Conservation (phyloP, 2,888 invertebrate species). For the Eupithecia insigniata region DNA sequence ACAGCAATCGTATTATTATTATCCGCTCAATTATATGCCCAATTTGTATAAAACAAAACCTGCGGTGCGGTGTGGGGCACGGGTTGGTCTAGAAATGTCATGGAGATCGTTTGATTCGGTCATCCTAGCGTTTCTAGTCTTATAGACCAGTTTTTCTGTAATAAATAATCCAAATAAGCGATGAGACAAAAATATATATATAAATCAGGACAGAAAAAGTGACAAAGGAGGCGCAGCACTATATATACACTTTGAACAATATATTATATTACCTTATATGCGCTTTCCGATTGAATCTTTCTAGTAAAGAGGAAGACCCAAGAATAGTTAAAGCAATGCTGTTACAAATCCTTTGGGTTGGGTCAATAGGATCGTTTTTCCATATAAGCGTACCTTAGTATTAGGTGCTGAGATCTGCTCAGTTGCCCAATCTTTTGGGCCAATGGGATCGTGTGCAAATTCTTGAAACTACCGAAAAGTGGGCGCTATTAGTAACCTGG, state of each 20-base stretch:
- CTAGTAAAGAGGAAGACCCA: not conserved
- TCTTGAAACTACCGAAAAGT: not conserved
- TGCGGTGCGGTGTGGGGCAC: not conserved
- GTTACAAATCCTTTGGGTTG: not conserved
- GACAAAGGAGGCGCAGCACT: not conserved
- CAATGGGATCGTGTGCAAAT: not conserved
- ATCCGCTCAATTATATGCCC: not conserved
- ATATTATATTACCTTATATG: no score
- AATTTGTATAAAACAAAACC: not conserved
- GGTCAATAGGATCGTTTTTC: not conserved
- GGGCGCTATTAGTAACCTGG: conserved; percentile 21
- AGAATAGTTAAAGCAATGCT: not conserved
- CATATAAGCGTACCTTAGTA: no score
- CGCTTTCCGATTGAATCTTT: not conserved
- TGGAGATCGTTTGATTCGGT: not conserved
- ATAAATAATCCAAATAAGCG: not conserved
- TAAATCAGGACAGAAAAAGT: not conserved
- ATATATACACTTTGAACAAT: not conserved
- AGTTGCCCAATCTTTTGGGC: not conserved
- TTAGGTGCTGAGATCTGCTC: no score
- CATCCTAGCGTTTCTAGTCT: not conserved
- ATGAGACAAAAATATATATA: not conserved
- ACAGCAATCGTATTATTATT: no score
- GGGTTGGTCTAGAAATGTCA: not conserved
- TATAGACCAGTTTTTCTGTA: not conserved